Conservation (phyloP, 2,797 vertebrate genomes). For the Sebastes miniatus region DNA sequence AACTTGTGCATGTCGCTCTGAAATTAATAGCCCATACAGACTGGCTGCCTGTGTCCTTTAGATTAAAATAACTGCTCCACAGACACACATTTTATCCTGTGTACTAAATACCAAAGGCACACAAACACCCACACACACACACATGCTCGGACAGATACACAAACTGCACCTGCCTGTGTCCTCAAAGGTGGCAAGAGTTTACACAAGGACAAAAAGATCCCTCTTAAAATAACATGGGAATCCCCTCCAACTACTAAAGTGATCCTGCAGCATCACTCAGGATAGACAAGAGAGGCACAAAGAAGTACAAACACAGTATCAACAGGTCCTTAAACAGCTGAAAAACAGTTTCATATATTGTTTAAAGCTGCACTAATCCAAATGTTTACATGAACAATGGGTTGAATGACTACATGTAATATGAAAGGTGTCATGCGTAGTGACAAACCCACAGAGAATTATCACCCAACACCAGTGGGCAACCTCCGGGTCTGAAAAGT, state of each 20-base stretch:
- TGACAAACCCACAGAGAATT: neutral
- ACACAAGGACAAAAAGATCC: slow-evolving; percentile 36
- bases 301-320: neutral
- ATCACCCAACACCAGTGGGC: no score
- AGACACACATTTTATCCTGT: slow-evolving; percentile 51
- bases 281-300: neutral
- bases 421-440: neutral
- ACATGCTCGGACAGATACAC: slow-evolving; percentile 5
- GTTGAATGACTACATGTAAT: neutral
- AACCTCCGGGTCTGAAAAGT: no score
- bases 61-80: slow-evolving; percentile 66
- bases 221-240: slow-evolving; percentile 46
- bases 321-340: neutral
- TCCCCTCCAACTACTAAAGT: neutral
- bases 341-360: neutral
- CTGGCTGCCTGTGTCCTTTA: slow-evolving; percentile 38
- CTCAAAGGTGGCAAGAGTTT: slow-evolving; percentile 13
- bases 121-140: neutral
- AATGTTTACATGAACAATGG: neutral
- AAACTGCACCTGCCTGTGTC: slow-evolving; percentile 16
- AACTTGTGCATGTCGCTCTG: slow-evolving; percentile 19
- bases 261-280: neutral
- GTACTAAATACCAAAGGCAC: slow-evolving; percentile 16
- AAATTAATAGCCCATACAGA: slow-evolving; percentile 49
- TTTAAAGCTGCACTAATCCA: neutral